Evolutionary conservation across 2,888 invertebrate species (phyloP).

Genomic region (Listrodromus nycthemerus): DNA sequence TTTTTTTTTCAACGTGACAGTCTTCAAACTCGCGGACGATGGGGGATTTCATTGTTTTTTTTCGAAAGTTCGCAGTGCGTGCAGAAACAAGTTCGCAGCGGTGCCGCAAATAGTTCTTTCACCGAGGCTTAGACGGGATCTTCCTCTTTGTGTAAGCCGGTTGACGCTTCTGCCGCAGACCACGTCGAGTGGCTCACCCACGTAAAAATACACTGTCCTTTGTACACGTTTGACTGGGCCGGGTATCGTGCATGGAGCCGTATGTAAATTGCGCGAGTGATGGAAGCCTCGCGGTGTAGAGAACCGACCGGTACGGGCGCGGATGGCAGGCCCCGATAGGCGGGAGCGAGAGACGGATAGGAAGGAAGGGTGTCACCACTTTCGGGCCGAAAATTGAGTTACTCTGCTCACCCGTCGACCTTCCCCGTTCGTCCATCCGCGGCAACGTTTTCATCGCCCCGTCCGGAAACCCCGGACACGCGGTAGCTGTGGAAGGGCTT

Average conservation of each 20-base stretch:
- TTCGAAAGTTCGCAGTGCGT: neutral
- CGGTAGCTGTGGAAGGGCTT: conserved; percentile 38
- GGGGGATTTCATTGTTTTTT: neutral
- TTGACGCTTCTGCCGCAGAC: conserved; percentile 36
- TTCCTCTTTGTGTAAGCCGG: conserved; percentile 21
- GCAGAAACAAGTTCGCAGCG: neutral
- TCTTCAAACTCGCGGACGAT: too few relatives aligned
- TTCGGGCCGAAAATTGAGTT: conserved; percentile 73
- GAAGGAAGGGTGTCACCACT: conserved; percentile 70
- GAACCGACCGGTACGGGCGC: conserved; percentile 37
- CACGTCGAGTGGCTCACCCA: conserved; percentile 52
- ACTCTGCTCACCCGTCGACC: conserved; percentile 51
- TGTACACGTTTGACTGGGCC: conserved; percentile 67
- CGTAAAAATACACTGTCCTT: conserved; percentile 71
- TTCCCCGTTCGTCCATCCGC: conserved; percentile 63
- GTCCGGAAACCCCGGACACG: conserved; percentile 12
- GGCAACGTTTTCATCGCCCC: conserved; percentile 51
- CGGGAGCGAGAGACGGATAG: conserved; percentile 39
- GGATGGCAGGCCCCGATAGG: conserved; percentile 6
- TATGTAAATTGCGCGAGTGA: conserved; percentile 67
- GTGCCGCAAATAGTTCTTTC: neutral
- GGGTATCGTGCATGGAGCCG: conserved; percentile 64
- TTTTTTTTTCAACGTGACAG: too few relatives aligned
- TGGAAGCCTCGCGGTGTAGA: conserved; percentile 47
- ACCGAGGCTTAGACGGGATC: neutral